Percentiles rank a stretch among this genome's conserved stretches.
Conservation (phyloP, 2,797 vertebrate genomes). For the Gadopsis bispinosus region DNA sequence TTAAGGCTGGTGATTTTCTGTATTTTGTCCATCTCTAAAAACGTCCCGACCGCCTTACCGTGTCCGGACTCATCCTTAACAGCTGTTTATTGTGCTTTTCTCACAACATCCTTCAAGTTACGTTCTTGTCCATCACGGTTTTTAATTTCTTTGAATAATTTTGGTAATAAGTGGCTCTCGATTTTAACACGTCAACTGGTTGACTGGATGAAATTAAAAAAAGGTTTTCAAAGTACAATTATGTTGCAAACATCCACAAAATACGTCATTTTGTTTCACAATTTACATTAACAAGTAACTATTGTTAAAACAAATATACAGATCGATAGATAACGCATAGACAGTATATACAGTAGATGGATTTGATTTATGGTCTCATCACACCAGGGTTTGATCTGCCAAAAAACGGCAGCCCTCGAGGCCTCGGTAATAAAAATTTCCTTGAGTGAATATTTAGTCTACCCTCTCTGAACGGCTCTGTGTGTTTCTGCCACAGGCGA, state of each 20-base stretch:
- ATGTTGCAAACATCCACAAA: not conserved
- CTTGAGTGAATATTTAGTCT: conserved; percentile 62
- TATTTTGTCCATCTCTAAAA: too few species aligned
- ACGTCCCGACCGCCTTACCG: too few species aligned
- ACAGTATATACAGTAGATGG: conserved; percentile 11
- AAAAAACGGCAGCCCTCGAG: conserved; percentile 34
- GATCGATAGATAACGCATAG: not conserved
- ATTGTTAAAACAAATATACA: not conserved
- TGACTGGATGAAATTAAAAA: not conserved
- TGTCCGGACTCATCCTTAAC: not conserved
- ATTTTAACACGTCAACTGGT: not conserved
- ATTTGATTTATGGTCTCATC: conserved; percentile 18
- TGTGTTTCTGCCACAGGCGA: conserved; percentile 57
- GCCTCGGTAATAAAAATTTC: conserved; percentile 53
- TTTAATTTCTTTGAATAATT: not conserved
- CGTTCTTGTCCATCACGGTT: not conserved
- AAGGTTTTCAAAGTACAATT: not conserved
- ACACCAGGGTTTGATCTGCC: conserved; percentile 22
- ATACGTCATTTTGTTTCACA: not conserved
- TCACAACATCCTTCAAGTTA: not conserved
- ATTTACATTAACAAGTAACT: not conserved
- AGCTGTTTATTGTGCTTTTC: not conserved
- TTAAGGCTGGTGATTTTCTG: too few species aligned
- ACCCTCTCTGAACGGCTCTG: conserved; percentile 41
- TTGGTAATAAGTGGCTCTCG: not conserved